phyloP scores from a whole-genome alignment of 1,140 invertebrate genomes.

The Archegozetes longisetosus region DNA sequence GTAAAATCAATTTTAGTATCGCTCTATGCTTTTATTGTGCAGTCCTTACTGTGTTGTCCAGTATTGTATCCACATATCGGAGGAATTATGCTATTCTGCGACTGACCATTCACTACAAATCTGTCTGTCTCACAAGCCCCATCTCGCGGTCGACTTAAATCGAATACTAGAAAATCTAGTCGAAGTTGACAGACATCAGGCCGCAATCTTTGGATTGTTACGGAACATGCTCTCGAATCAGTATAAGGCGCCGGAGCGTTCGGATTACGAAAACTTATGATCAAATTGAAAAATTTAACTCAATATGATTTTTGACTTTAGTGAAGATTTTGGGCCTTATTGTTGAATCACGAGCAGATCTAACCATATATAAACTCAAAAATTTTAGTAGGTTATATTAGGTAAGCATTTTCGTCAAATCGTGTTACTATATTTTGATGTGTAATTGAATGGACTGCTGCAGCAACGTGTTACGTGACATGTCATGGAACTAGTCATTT shows the following conservation, averaged over 20 bases:
- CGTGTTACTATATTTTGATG: too few species aligned
- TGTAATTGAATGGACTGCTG: too few species aligned
- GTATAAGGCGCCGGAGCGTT: slow-evolving; percentile 51
- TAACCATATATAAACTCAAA: too few species aligned
- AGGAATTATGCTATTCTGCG: slow-evolving; percentile 46
- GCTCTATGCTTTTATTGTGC: too few species aligned
- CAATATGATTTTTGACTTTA: too few species aligned
- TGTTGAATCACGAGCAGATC: too few species aligned
- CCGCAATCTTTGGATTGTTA: slow-evolving; percentile 7
- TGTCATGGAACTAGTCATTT: too few species aligned
- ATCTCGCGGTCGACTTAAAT: slow-evolving; percentile 48
- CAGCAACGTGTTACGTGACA: too few species aligned
- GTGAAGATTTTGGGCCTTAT: too few species aligned
- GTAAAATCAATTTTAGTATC: not conserved
- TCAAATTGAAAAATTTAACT: not conserved
- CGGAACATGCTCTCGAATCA: slow-evolving; percentile 43
- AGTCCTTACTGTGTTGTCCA: slow-evolving; percentile 52
- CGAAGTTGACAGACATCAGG: slow-evolving; percentile 17
- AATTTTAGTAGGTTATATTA: too few species aligned
- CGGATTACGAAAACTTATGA: slow-evolving; percentile 45
- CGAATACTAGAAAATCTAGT: slow-evolving; percentile 50
- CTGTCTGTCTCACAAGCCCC: slow-evolving; percentile 18
- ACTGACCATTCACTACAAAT: slow-evolving; percentile 31
- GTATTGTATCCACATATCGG: slow-evolving; percentile 53
- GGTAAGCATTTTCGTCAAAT: too few species aligned